Base-by-base conservation (phyloP, 1,140 invertebrate genomes). In the Saccostrea cuccullata region DNA sequence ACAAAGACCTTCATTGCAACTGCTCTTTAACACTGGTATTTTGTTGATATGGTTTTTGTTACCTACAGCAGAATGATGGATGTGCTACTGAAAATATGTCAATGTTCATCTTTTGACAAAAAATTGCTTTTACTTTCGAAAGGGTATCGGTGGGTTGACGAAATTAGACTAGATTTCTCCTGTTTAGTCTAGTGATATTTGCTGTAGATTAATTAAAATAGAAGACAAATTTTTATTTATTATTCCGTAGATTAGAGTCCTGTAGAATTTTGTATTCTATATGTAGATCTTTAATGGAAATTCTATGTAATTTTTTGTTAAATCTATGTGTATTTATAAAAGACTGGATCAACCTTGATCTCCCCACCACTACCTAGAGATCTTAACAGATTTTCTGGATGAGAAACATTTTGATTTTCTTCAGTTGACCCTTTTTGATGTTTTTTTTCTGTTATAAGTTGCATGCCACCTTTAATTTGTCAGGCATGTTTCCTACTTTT, bases 111-210 rank as follows among this genome's bases (percentile, higher is more conserved):
- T 77, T 30, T 30, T 77, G 70, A 77, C 23, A 77, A 77, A 77
- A n/a, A 30, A 30, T 3, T 23, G 11, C 26, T 77, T 77, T 30
- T 36, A 15, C 26, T 77, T 77, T 77, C 40, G 47, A 84, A 84
- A 84, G 82, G 82, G 82, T 84, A 84, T 84, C 82, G 82, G 82
- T 84, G 82, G 82, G 82, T 84, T 77, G 26, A 77, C 70, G 70
- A 77, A 77, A 77, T 30, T 77, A 77, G 70, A 30, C 70, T 77
- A 77, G 70, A 30, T 77, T 30, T 36, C 36, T 36, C 26, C 30
- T 64, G n/a, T 64, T 64, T 77, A 77, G 70, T 36, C 26, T 77
- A 77, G 70, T 77, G 26, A 9, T 30, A 30, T 73, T 73, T 73
- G 23, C 23, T 36, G 30, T 73, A 30, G 70, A 77, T 77, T 26